Percentiles rank a stretch among this genome's conserved stretches.
These are phyloP conservation scores for Siderastrea siderea DNA, from an alignment of 92 coral and sea anemone genomes.

Conservation along the genomic window DNA sequence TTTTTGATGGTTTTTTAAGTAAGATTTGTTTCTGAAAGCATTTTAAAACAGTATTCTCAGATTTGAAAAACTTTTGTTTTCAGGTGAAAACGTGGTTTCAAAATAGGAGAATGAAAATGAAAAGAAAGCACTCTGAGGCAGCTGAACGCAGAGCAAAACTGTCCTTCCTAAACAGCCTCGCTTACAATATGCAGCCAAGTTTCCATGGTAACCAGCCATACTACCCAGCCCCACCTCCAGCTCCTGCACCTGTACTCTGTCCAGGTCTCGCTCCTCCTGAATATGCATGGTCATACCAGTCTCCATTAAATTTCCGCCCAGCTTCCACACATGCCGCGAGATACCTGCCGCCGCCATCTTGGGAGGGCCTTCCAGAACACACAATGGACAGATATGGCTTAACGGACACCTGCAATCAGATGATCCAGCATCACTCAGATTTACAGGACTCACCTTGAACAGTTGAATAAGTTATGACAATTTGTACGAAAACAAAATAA, in stretches of 20 bases:
- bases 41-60: no score
- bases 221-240: slow-evolving; percentile 9
- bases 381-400: slow-evolving; percentile 11
- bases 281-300: slow-evolving; percentile 9
- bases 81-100: slow-evolving; percentile 60
- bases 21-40: no score
- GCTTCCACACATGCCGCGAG: neutral
- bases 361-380: slow-evolving; percentile 35
- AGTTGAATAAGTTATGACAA: no score
- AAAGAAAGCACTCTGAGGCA: slow-evolving; percentile 33
- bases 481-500: no score
- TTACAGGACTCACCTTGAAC: neutral
- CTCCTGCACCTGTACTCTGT: neutral
- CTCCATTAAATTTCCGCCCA: slow-evolving; percentile 13
- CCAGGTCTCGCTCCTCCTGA: slow-evolving; percentile 18
- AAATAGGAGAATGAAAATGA: slow-evolving; percentile 54
- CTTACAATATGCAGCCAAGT: neutral
- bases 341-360: slow-evolving; percentile 18
- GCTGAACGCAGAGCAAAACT: slow-evolving; percentile 36
- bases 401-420: neutral
- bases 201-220: slow-evolving; percentile 35
- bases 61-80: neutral
- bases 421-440: neutral
- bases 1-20: neutral
- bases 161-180: slow-evolving; percentile 24